A percentile compares a stretch with the other conserved stretches of the same genome.
Evolutionary conservation across 2,888 invertebrate genomes (phyloP).

Genomic region (Chorisops tibialis): DNA sequence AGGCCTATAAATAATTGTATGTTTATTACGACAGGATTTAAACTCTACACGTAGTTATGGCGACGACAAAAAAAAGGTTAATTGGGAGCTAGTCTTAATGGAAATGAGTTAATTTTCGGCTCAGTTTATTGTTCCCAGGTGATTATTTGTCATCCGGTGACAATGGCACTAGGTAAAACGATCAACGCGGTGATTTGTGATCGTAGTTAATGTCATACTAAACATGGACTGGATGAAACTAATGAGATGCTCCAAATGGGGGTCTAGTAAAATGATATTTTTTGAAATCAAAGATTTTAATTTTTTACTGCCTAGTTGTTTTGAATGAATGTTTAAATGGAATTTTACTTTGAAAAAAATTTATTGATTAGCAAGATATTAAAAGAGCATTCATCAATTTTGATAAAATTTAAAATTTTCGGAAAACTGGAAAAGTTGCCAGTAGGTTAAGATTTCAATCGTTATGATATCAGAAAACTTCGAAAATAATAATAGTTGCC

Average conservation of each 20-base stretch:
- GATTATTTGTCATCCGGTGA: conserved; percentile 12
- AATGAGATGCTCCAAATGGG: background rate
- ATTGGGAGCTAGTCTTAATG: conserved; percentile 17
- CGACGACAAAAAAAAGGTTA: conserved; percentile 4
- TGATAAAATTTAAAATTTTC: no score
- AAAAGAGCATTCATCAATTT: no score
- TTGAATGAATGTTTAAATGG: no score
- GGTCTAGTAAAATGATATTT: no score
- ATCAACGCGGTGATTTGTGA: conserved; percentile 11
- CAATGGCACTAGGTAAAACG: background rate
- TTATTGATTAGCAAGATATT: no score
- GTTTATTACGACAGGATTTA: conserved; percentile 1
- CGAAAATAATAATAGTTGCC: no score
- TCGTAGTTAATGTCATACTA: conserved; percentile 11
- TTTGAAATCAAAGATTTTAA: no score
- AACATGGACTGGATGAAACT: conserved; percentile 4
- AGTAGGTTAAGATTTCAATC: no score
- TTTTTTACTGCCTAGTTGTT: no score
- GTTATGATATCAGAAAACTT: no score
- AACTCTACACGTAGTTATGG: background rate
- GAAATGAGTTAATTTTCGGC: conserved; percentile 19
- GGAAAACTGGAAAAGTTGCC: no score
- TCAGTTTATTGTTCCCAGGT: background rate
- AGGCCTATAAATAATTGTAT: background rate
- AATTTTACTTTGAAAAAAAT: no score